These are phyloP conservation scores for Atta colombica DNA, from an alignment of 1,140 invertebrate genomes.

Conservation along the genomic window DNA sequence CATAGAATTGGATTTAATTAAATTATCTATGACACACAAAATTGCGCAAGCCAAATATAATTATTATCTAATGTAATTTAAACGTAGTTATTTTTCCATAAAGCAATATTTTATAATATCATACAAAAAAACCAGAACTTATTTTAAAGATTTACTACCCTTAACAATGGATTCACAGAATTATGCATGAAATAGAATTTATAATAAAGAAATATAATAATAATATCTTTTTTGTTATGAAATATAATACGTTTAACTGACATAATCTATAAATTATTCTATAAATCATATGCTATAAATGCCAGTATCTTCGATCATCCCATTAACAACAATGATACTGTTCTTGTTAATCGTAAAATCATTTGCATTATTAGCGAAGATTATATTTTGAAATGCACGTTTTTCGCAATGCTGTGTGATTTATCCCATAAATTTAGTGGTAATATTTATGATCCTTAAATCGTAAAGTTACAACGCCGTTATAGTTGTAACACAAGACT, in stretches of 20 bases:
- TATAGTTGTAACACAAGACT: not conserved
- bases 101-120: too few species aligned
- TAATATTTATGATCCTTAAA: slow-evolving; percentile 15
- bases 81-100: too few species aligned
- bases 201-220: not conserved
- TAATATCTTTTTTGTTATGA: not conserved
- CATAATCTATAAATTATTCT: not conserved
- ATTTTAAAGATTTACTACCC: not conserved
- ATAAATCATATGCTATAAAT: not conserved
- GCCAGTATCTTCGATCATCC: not conserved
- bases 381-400: not conserved
- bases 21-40: too few species aligned
- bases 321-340: not conserved
- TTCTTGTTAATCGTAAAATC: slow-evolving; percentile 6
- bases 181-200: not conserved
- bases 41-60: too few species aligned
- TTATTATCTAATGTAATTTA: too few species aligned
- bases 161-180: not conserved
- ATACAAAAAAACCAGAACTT: too few species aligned
- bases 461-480: not conserved
- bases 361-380: not conserved
- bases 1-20: too few species aligned
- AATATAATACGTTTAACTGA: not conserved
- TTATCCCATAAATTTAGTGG: not conserved
- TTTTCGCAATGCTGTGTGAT: not conserved